Base-by-base conservation (phyloP, 2,113 vertebrate genomes). In the Erythrocebus patas region DNA sequence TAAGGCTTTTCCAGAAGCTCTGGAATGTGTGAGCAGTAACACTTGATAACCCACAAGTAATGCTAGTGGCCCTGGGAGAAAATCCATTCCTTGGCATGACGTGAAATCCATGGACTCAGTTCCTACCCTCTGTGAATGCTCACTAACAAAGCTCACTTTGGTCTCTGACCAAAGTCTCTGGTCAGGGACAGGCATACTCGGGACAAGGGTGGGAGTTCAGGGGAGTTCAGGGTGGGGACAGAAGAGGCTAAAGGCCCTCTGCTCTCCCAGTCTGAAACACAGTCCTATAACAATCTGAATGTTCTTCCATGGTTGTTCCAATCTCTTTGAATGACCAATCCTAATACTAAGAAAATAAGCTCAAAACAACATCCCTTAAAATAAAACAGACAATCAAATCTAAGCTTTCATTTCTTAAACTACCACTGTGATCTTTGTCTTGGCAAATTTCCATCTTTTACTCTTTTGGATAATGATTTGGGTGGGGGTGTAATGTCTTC, bases 391-490 rank as follows among this genome's bases (percentile, higher is more conserved):
- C 10, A 79, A 84, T 88, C 50, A 91, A 78, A 66, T 68, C 78
- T 68, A 43, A 94, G 45, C 23, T 59, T 96, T 96, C 78, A 50
- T 83, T 95, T 93, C 68, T 97, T 94, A 94, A 93, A 78, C 76
- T 40, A 96, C 11, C 43, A 66, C 72, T 45, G n/a, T 85, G 73
- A 94, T 20, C 66, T 25, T 94, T 76, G 61, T 78, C 76, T 90
- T 72, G 93, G 76, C 72, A 85, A 59, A 87, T 85, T 88, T 83
- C 70, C 40, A 81, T 72, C 45, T 88, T 84, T 88, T 50, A 61
- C 11, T 61, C 59, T 55, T 89, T 38, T 64, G 68, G 61, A 81
- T 43, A 91, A 93, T 43, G 68, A 91, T 22, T 81, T 91, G 17
- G 73, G 32, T 32, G 12, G 83, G 22, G 76, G 20, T n/a, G 1